Evolutionary conservation across 2,888 invertebrate species (phyloP), one percentile per base, ranked within the genome.

Genomic region (Baronia brevicornis): DNA sequence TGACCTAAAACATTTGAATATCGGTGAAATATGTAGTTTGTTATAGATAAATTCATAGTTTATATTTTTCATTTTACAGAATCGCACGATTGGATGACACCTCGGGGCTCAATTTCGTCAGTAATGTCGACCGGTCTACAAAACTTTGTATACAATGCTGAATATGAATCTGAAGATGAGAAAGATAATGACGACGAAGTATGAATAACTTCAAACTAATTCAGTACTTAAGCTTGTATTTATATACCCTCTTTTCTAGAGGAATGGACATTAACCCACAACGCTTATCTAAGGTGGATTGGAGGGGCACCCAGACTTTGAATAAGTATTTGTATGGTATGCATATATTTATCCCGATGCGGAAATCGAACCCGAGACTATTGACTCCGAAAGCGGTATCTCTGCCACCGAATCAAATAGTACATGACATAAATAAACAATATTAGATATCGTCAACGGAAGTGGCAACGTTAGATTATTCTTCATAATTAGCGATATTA

Each of bases 21-120:
- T 6, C 3, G 5, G 13, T 32, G 23, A 17, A 13, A 18, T 22
- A 26, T 30, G 25, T 26, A 30, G 25, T 29, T 17, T 1, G 5
- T 14, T 3, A 21, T 26, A 2, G 6, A 1, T 19, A 19, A 5
- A 19, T 7, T 19, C 7, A 19, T 7, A 7, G 7, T 19, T 6
- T 6, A 7, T 22, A 2, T 23, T 28, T 12, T 17, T 9, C 7
- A 5, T 9, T 15, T 41, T 44, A 11, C 49, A 82, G 80, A 79
- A 9, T 71, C 79, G 1, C 73, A 69, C 13, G 82, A 80, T 36
- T 82, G 82, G 82, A 67, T 80, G 68, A 78, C 80, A 1, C 82
- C 82, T 0, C 69, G 80, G 0, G 80, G 73, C 0, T 84, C 82
- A 0, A 73, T 84, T 3, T 65, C 70, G 2, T 84, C 82, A 0